Evolutionary conservation across 1,140 invertebrate genomes (phyloP).

Genomic region (Batillaria attramentaria): DNA sequence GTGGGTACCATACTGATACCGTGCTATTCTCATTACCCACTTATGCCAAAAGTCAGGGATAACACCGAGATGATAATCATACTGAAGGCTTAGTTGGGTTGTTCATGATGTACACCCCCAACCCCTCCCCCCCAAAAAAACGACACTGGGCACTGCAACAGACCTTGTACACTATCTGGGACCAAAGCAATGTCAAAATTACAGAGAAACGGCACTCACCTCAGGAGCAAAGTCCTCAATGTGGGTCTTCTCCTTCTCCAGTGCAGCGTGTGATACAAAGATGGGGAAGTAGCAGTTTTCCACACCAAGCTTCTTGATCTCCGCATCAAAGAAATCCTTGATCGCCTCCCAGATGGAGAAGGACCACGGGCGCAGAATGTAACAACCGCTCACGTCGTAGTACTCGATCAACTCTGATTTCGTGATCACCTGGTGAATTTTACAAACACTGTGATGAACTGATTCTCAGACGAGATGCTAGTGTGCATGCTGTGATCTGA

Average conservation of each 20-base stretch:
- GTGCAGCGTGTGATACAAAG: constrained; percentile 91
- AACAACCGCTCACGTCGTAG: constrained; percentile 99
- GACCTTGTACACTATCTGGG: too few species aligned
- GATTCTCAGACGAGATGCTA: too few species aligned
- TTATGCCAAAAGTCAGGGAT: too few species aligned
- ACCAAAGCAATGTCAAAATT: too few species aligned
- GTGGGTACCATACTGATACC: too few species aligned
- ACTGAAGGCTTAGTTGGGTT: too few species aligned
- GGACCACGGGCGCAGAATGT: constrained; percentile 97
- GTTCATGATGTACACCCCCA: not conserved
- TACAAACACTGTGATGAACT: constrained; percentile 15
- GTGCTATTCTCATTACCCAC: too few species aligned
- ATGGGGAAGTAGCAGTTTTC: constrained; percentile 99
- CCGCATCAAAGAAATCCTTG: constrained; percentile 87
- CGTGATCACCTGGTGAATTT: constrained; percentile 82
- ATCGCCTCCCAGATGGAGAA: constrained; percentile 97
- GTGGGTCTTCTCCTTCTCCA: constrained; percentile 97
- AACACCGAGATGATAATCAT: too few species aligned
- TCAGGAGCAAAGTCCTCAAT: constrained; percentile 99
- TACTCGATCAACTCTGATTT: constrained; percentile 99
- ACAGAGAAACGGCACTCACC: constrained; percentile 75
- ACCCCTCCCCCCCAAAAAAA: not conserved
- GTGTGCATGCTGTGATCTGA: too few species aligned
- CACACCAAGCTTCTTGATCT: constrained; percentile 95
- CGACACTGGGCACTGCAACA: too few species aligned